Evolutionary conservation across 2,888 invertebrate species (phyloP).

Genomic region (Pammene fasciana): DNA sequence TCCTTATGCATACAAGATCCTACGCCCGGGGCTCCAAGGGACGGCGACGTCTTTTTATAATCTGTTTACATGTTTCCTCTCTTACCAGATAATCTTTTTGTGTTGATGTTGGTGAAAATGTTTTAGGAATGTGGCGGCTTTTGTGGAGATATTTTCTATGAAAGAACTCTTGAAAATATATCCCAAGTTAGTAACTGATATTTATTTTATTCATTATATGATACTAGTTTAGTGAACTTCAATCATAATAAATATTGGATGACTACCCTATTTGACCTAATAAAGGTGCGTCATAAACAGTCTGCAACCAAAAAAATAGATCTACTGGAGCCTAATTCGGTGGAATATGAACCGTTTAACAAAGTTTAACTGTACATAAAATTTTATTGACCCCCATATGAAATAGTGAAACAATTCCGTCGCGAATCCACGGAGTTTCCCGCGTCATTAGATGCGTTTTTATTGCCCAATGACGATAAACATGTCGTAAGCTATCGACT

Average conservation of each 20-base stretch:
- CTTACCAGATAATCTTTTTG: slow-evolving; percentile 75
- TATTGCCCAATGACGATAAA: slow-evolving; percentile 81
- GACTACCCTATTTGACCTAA: slow-evolving; percentile 1
- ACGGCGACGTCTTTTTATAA: slow-evolving; percentile 76
- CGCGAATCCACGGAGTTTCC: slow-evolving; percentile 68
- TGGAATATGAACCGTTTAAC: slow-evolving; percentile 70
- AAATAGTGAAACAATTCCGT: slow-evolving; percentile 79
- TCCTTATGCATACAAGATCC: slow-evolving; percentile 53
- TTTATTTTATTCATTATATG: background rate
- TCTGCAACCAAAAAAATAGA: slow-evolving; percentile 31
- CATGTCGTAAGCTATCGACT: slow-evolving; percentile 81
- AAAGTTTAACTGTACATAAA: slow-evolving; percentile 81
- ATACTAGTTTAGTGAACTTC: background rate
- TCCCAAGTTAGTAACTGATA: background rate
- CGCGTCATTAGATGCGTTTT: slow-evolving; percentile 81
- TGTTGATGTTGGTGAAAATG: slow-evolving; percentile 63
- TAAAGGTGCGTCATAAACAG: slow-evolving; percentile 25
- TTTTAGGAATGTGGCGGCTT: slow-evolving; percentile 45
- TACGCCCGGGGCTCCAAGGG: slow-evolving; percentile 55
- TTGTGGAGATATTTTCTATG: slow-evolving; percentile 1
- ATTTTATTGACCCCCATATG: slow-evolving; percentile 83
- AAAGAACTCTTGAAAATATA: background rate
- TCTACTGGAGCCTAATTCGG: slow-evolving; percentile 52
- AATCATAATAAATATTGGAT: background rate
- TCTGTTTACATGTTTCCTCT: slow-evolving; percentile 75